Percentiles rank a stretch among this genome's conserved stretches.
Evolutionary conservation across 2,113 vertebrate species (phyloP).

Genomic region (Phalacrocorax carbo): DNA sequence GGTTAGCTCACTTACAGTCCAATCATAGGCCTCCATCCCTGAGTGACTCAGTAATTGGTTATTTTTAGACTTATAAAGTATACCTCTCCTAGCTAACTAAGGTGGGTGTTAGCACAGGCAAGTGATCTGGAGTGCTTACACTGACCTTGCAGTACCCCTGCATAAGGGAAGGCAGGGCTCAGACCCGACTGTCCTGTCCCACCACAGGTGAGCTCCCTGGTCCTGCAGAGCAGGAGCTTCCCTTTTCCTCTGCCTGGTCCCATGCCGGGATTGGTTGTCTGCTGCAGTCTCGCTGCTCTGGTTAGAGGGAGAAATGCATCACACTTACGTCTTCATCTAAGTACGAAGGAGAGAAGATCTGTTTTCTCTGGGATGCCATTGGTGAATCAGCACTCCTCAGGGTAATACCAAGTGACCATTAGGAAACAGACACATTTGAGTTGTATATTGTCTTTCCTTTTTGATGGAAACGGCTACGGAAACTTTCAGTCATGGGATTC

Average conservation of each 20-base stretch:
- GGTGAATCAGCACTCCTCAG: background rate
- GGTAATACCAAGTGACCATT: no score
- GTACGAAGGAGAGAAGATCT: background rate
- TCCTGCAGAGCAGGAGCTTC: background rate
- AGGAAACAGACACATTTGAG: background rate
- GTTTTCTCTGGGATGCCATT: background rate
- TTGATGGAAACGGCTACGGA: background rate
- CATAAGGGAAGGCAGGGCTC: background rate
- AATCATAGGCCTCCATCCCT: background rate
- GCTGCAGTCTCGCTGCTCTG: background rate
- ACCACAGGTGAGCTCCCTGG: background rate
- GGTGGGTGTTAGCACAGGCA: background rate
- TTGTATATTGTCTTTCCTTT: background rate
- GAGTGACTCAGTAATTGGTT: background rate
- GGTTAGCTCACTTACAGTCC: background rate
- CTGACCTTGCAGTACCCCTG: background rate
- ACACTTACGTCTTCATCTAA: background rate
- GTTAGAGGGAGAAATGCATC: background rate
- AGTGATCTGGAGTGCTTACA: accelerated
- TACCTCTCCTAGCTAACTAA: background rate
- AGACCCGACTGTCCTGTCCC: accelerated
- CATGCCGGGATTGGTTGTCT: accelerated
- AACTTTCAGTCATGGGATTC: background rate
- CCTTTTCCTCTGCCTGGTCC: background rate
- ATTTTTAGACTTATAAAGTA: background rate